Base-by-base conservation (phyloP, 2,113 vertebrate genomes). In the Mirza zaza region DNA sequence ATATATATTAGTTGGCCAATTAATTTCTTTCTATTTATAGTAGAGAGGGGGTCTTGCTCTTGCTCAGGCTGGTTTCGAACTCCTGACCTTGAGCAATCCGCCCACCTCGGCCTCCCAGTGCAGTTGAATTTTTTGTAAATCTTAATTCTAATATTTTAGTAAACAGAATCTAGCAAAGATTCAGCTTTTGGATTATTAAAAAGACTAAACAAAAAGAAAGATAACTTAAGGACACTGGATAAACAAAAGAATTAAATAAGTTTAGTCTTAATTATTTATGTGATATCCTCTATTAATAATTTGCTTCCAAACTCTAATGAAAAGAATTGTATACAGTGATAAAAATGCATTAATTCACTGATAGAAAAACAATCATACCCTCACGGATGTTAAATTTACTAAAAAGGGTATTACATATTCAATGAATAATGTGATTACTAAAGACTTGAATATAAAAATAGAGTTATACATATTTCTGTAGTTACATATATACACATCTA, bases 241-340 rank as follows among this genome's bases (percentile, higher is more conserved):
- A 82, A 42, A 5, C 15, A 76, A 87, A 87, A 82, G 17, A 92
- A 76, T 29, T 9, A 4, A 87, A 1, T 81, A 87, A 79, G 29
- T 71, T 81, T 80, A 12, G 8, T 79, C 42, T 84, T 87, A 63
- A 17, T 18, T 92, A 67, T 80, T 59, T 92, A 67, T 80, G 36
- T n/a, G 7, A 70, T 50, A 25, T 75, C 20, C 32, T 90, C 34
- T 52, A 91, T 45, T 97, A 93, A 91, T 71, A 94, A 84, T 88
- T 59, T 86, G n/a, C 18, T 94, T 92, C 48, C 76, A 90, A 94
- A 90, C 34, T 70, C 29, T 57, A 81, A 77, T 57, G 17, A 97
- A 45, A 36, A 63, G 11, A 92, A 82, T 76, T 87, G 52, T 10
- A 92, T 39, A 42, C 6, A 77, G 13, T 65, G 52, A 87, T 70